Conservation (phyloP, 2,797 vertebrate species). For the Furcifer pardalis region DNA sequence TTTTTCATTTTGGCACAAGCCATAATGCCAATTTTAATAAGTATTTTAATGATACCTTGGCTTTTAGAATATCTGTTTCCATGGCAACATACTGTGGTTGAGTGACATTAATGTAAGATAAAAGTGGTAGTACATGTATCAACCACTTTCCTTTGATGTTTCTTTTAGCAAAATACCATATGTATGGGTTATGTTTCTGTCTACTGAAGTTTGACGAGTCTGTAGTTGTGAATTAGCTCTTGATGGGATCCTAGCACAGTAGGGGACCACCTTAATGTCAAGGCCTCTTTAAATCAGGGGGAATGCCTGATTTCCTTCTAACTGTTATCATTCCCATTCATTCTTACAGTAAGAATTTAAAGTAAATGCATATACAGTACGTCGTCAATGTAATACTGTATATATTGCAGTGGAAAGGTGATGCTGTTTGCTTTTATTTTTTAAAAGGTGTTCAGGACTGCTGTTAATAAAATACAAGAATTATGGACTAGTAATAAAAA, state of each 20-base stretch:
- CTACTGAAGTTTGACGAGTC: background rate
- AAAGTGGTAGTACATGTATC: background rate
- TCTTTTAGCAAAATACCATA: background rate
- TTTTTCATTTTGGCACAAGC: background rate
- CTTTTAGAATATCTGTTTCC: background rate
- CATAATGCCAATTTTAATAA: background rate
- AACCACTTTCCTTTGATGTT: background rate
- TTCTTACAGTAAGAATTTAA: background rate
- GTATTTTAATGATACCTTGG: background rate
- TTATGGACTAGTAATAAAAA: no score
- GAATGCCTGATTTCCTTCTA: background rate
- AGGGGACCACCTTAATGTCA: background rate
- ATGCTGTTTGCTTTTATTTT: no score
- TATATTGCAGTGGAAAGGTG: background rate
- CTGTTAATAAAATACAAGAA: no score
- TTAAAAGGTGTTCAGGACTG: no score
- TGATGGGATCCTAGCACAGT: background rate
- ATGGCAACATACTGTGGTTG: background rate
- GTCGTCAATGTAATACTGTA: background rate
- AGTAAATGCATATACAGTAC: background rate
- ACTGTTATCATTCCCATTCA: background rate
- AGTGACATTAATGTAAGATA: background rate
- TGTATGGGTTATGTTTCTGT: slow-evolving; percentile 7
- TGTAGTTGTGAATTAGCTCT: background rate
- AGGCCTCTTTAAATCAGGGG: background rate